Evolutionary conservation across 2,113 vertebrate species (phyloP), one percentile per base, ranked within the genome.

Genomic region (Budorcas taxicolor): DNA sequence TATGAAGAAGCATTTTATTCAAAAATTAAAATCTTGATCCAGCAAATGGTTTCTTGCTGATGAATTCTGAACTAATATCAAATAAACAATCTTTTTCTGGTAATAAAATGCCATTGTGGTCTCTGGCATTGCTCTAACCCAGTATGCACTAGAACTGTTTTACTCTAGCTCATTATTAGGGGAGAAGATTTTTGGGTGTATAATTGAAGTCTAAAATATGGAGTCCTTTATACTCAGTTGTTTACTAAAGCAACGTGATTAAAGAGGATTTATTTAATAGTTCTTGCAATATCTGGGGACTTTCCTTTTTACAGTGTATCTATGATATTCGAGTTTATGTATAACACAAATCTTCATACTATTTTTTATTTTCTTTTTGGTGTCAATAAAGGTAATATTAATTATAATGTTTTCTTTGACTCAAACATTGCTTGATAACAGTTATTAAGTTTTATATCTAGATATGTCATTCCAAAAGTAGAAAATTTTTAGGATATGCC

Each of bases 11-110:
- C 58, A 94, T 98, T 98, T 97, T 78, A 45, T 86, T 96, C n/a
- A 96, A 97, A 98, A 97, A 94, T 96, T 94, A 98, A 96, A 98
- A 93, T 94, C 83, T 96, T 98, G 95, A 98, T 96, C 96, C 97
- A 98, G 97, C 97, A 98, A 67, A 86, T 96, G 71, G 93, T 96
- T 90, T n/a, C 95, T 98, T 98, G 95, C 94, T 96, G 98, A 97
- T 97, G 92, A 97, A 95, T 96, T 97, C 96, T 96, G 74, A 98
- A 50, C 94, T 97, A 67, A 71, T 87, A 84, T 96, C 98, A 98
- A 98, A 96, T 90, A 97, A 97, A 98, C 74, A 87, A 83, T 97
- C 78, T 62, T 95, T 93, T 97, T 85, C 94, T 58, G 52, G 6
- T 71, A 92, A 91, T 23, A 33, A 5, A 12, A 81, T 88, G 85